phyloP scores from a whole-genome alignment of 1,140 invertebrate genomes.

The Drosophila pallidifrons region DNA sequence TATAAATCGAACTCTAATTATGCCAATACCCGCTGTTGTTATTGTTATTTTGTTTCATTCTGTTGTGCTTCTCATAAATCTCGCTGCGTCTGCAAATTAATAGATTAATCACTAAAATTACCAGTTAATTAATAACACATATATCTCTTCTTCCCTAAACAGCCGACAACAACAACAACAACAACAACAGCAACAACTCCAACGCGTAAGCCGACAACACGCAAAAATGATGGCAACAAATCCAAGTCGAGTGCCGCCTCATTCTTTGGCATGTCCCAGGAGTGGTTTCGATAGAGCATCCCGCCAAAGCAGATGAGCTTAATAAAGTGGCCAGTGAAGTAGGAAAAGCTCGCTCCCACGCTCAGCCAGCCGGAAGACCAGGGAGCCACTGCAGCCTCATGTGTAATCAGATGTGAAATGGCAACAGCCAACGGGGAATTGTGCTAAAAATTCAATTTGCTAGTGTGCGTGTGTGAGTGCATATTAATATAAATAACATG shows the following conservation, averaged over 20 bases:
- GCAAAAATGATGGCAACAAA: constrained; percentile 69
- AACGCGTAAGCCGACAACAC: constrained; percentile 62
- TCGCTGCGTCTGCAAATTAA: constrained; percentile 64
- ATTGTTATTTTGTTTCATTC: constrained; percentile 9
- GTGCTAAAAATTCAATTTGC: constrained; percentile 6
- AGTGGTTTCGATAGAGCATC: constrained; percentile 88
- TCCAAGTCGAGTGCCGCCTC: constrained; percentile 88
- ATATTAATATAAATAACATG: constrained; percentile 3
- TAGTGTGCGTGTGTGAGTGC: not conserved
- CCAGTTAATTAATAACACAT: constrained; percentile 77
- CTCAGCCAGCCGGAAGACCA: constrained; percentile 50
- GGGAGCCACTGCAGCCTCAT: constrained; percentile 4
- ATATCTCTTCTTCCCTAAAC: constrained; percentile 35
- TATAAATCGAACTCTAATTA: constrained; percentile 72
- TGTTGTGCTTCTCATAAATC: constrained; percentile 57
- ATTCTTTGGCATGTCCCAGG: constrained; percentile 92
- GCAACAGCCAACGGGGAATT: not conserved
- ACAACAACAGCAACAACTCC: constrained; percentile 48
- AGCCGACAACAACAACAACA: constrained; percentile 34
- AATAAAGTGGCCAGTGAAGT: constrained; percentile 67
- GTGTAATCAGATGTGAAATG: constrained; percentile 40
- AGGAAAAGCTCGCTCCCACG: constrained; percentile 19
- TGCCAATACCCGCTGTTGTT: constrained; percentile 38
- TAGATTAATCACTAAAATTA: constrained; percentile 79
- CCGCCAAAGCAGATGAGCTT: constrained; percentile 34